A percentile compares a stretch with the other conserved stretches of the same genome.
These are phyloP conservation scores for Lethocerus indicus DNA, from an alignment of 1,140 invertebrate species.

Conservation along the genomic window DNA sequence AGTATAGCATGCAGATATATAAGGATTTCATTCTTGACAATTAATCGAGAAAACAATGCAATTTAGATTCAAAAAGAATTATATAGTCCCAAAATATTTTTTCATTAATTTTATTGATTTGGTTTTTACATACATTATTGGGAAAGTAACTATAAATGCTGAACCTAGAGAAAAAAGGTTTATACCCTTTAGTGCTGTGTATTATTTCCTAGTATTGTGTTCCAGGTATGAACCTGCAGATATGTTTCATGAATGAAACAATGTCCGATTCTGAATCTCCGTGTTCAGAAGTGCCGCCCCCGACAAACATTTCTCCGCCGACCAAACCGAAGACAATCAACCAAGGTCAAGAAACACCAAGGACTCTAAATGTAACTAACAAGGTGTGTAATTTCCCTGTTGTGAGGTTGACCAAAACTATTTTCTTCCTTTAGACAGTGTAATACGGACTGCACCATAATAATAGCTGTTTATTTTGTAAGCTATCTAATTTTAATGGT, in stretches of 20 bases:
- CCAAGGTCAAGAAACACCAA: too few species aligned
- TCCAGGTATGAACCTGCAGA: conserved; percentile 79
- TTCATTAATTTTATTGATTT: background rate
- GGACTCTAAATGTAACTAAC: too few species aligned
- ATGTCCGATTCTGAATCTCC: conserved; percentile 61
- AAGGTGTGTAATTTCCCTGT: too few species aligned
- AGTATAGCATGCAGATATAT: too few species aligned
- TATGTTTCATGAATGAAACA: conserved; percentile 89
- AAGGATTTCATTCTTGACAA: too few species aligned
- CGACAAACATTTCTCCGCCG: background rate
- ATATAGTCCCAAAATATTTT: background rate
- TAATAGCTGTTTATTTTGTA: too few species aligned
- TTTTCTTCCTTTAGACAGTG: too few species aligned
- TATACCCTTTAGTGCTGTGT: background rate
- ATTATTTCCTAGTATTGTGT: conserved; percentile 14
- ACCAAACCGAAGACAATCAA: background rate
- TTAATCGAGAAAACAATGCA: too few species aligned
- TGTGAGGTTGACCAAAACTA: too few species aligned
- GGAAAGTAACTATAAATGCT: background rate
- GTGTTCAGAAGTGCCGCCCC: conserved; percentile 41
- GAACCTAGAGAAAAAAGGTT: background rate
- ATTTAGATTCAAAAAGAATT: background rate
- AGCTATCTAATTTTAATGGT: too few species aligned
- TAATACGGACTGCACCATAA: too few species aligned
- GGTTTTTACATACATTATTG: background rate